Evolutionary conservation across 2,797 vertebrate species (phyloP).

Genomic region (Alosa sapidissima): DNA sequence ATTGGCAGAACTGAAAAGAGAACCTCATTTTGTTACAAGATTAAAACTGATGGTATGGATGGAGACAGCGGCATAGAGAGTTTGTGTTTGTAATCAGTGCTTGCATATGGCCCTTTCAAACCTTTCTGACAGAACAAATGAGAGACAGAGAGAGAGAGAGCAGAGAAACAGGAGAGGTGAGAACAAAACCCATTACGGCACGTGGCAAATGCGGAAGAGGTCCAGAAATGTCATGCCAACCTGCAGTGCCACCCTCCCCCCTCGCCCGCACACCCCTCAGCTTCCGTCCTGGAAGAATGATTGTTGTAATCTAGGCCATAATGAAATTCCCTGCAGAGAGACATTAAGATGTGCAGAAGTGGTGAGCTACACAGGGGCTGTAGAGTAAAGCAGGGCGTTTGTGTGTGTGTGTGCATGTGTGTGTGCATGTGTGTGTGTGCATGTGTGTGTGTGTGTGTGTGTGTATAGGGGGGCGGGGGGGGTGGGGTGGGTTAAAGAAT

Average conservation of each 20-base stretch:
- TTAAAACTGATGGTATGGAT: neutral
- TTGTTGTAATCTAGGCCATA: constrained; percentile 51
- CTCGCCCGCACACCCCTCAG: neutral
- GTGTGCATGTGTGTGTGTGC: too few species aligned
- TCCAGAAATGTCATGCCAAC: constrained; percentile 17
- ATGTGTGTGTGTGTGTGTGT: too few species aligned
- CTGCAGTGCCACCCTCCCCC: neutral
- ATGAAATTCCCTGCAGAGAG: constrained; percentile 52
- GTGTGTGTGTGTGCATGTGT: too few species aligned
- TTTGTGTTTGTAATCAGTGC: constrained; percentile 7
- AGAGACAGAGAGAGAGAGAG: neutral
- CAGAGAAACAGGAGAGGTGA: neutral
- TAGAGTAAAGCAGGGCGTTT: neutral
- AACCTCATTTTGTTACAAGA: neutral
- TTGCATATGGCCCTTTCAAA: constrained; percentile 8
- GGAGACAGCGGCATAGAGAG: neutral
- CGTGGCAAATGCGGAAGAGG: constrained; percentile 6
- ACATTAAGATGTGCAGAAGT: constrained; percentile 35
- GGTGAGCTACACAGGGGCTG: neutral
- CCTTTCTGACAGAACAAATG: constrained; percentile 9
- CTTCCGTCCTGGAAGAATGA: constrained; percentile 33
- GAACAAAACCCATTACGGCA: neutral
- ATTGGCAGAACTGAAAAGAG: neutral
- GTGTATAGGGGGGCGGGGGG: neutral
- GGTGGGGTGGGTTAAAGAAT: constrained; percentile 38